A percentile compares a stretch with the other conserved stretches of the same genome.
Conservation (phyloP, 2,113 vertebrate species). For the Cyanoramphus novaezelandiae region DNA sequence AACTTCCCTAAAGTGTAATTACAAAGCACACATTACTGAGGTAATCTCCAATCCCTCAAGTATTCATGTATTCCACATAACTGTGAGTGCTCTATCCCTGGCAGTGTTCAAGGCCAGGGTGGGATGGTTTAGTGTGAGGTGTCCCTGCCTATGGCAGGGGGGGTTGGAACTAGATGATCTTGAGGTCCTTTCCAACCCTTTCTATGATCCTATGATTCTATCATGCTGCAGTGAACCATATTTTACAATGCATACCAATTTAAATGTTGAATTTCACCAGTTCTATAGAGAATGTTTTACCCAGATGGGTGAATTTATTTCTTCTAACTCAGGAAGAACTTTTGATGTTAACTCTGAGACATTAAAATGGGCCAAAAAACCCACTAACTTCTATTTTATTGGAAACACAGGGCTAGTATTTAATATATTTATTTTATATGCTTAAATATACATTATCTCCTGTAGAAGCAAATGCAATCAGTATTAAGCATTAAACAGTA, state of each 20-base stretch:
- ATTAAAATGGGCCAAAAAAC: not conserved
- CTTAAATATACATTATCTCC: not conserved
- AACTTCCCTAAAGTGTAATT: not conserved
- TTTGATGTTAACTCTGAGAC: not conserved
- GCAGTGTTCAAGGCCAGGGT: too few relatives aligned
- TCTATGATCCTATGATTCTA: not conserved
- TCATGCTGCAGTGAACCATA: not conserved
- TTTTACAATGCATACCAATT: not conserved
- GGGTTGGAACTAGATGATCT: too few relatives aligned
- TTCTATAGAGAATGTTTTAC: not conserved
- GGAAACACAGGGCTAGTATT: not conserved
- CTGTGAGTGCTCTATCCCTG: too few relatives aligned
- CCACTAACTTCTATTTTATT: not conserved
- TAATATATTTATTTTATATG: not conserved
- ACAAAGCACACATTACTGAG: not conserved
- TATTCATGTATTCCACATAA: not conserved
- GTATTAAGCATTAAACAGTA: slow-evolving; percentile 4
- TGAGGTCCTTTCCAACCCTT: too few relatives aligned
- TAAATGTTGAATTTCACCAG: not conserved
- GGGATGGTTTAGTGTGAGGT: too few relatives aligned
- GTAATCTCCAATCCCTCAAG: not conserved
- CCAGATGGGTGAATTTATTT: not conserved
- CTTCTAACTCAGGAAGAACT: not conserved
- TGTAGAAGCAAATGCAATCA: slow-evolving; percentile 7
- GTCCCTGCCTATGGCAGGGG: too few relatives aligned